A percentile compares a stretch with the other conserved stretches of the same genome.
Conservation (phyloP, 2,888 invertebrate genomes). For the Sepiola atlantica region DNA sequence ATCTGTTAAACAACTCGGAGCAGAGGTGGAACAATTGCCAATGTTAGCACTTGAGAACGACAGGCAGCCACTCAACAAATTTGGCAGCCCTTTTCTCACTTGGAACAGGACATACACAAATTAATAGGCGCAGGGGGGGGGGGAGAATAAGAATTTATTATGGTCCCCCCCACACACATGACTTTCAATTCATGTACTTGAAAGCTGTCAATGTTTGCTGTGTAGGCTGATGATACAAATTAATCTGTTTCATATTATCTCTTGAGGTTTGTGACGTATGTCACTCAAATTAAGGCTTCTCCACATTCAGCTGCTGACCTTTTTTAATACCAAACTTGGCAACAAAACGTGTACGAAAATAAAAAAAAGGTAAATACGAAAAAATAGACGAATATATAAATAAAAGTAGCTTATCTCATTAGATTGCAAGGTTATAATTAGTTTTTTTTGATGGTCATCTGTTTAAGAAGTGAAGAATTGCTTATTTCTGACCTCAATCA, state of each 20-base stretch:
- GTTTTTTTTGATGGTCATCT: neutral
- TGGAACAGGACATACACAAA: neutral
- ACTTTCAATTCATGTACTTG: neutral
- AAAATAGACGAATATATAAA: neutral
- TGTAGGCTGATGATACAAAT: neutral
- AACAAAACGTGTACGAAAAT: neutral
- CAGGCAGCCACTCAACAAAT: neutral
- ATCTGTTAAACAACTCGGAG: neutral
- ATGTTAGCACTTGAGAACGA: neutral
- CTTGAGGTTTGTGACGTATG: neutral
- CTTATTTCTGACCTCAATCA: conserved; percentile 9
- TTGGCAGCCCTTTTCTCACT: neutral
- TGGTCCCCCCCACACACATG: neutral
- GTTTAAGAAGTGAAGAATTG: neutral
- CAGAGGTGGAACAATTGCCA: neutral
- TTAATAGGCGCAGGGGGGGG: neutral
- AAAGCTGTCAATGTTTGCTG: neutral
- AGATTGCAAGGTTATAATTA: neutral
- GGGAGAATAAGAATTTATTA: neutral
- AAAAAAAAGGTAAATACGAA: neutral
- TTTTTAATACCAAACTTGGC: conserved; percentile 32
- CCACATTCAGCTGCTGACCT: neutral
- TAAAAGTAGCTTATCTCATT: neutral
- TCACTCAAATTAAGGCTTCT: neutral
- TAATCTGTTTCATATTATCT: conserved; percentile 20